A percentile compares a stretch with the other conserved stretches of the same genome.
Evolutionary conservation across 2,113 vertebrate genomes (phyloP).

Genomic region (Formicarius rufipectus): DNA sequence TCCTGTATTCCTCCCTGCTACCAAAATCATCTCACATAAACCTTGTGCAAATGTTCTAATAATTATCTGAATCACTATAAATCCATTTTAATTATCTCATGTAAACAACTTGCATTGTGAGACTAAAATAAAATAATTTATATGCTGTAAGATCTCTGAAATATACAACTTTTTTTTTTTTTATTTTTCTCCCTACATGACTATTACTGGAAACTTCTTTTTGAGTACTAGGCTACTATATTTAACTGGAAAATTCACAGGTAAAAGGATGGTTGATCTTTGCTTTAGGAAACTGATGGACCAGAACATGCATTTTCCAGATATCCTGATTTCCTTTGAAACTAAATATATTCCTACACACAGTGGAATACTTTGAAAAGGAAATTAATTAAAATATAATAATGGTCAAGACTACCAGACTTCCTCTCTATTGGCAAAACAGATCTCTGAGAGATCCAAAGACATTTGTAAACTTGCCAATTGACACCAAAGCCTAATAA

Average conservation of each 20-base stretch:
- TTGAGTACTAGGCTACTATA: not conserved
- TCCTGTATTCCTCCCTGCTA: not conserved
- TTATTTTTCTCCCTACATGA: not conserved
- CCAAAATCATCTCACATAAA: not conserved
- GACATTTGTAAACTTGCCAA: not conserved
- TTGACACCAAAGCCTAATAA: not conserved
- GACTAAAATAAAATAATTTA: not conserved
- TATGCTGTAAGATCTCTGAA: not conserved
- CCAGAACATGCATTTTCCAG: not conserved
- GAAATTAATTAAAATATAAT: conserved; percentile 2
- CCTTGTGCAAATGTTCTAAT: not conserved
- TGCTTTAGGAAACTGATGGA: not conserved
- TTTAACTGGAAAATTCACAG: not conserved
- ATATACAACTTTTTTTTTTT: not conserved
- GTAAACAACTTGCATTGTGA: not conserved
- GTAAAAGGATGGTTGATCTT: not conserved
- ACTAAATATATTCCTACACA: not conserved
- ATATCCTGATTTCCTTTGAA: not conserved
- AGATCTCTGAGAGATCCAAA: not conserved
- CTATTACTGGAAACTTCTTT: not conserved
- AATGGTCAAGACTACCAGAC: not conserved
- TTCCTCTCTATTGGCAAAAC: not conserved
- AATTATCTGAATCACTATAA: not conserved
- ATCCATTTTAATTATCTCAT: not conserved
- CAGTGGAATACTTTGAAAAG: not conserved